Conservation (phyloP, 1,140 invertebrate species). For the Papilio helenus region DNA sequence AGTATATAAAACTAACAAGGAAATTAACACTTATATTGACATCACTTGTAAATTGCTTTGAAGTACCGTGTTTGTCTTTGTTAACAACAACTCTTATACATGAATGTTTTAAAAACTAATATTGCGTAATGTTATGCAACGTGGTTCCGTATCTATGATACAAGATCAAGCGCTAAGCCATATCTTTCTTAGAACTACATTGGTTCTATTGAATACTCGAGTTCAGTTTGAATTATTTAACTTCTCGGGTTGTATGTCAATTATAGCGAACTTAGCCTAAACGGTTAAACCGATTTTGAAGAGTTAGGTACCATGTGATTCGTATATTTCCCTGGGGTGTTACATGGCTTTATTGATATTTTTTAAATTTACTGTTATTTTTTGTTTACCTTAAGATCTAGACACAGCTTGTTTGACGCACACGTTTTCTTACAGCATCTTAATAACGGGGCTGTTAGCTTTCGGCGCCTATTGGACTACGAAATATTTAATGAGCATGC, state of each 20-base stretch:
- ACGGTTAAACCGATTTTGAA: not conserved
- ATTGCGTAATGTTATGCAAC: not conserved
- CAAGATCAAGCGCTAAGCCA: not conserved
- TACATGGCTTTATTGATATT: not conserved
- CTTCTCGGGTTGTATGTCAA: not conserved
- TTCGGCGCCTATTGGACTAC: constrained; percentile 73
- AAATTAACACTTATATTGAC: not conserved
- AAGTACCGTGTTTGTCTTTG: not conserved
- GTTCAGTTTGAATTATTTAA: not conserved
- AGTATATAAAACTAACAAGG: not conserved
- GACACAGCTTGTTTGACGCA: not conserved
- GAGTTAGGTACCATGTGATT: not conserved
- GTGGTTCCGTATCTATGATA: not conserved
- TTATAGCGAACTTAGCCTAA: not conserved
- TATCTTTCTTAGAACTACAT: not conserved
- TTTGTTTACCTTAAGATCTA: not conserved
- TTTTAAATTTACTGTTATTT: not conserved
- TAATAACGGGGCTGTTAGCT: constrained; percentile 68
- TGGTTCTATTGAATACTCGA: not conserved
- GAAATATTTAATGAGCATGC: constrained; percentile 62
- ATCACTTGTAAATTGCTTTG: not conserved
- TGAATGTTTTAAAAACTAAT: not conserved
- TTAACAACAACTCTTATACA: not conserved
- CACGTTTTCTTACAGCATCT: constrained; percentile 56
- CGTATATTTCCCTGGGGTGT: not conserved